phyloP scores from a whole-genome alignment of 1,140 invertebrate genomes.

The Dysdera silvatica region DNA sequence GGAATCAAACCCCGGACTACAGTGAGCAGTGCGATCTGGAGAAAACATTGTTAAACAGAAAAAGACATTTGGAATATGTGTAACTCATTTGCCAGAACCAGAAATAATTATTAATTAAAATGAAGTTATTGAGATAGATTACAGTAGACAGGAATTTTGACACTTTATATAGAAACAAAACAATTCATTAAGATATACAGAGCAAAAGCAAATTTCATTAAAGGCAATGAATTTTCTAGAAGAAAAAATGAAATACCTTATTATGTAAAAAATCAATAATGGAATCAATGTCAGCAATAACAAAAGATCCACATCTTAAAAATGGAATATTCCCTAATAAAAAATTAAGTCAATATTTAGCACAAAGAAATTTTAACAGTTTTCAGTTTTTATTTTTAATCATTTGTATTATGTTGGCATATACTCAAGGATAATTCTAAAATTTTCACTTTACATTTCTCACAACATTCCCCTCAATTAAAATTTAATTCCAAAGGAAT shows the following conservation, averaged over 20 bases:
- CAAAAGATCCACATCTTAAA: slow-evolving; percentile 75
- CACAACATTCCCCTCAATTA: no score
- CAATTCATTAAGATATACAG: neutral
- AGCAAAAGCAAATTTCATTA: neutral
- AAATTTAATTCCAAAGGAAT: no score
- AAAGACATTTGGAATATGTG: neutral
- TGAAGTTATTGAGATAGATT: neutral
- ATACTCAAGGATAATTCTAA: no score
- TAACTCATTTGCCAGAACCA: neutral
- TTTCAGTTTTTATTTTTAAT: no score
- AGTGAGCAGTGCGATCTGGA: no score
- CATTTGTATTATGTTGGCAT: no score
- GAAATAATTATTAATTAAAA: neutral
- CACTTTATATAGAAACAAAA: neutral
- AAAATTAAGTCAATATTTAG: no score
- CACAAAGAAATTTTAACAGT: no score
- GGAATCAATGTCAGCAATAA: slow-evolving; percentile 81
- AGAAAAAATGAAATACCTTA: slow-evolving; percentile 51
- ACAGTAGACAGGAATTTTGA: neutral
- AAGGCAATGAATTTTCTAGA: neutral
- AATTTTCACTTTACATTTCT: no score
- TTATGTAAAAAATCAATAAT: slow-evolving; percentile 79
- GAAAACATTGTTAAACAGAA: no score
- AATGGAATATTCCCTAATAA: slow-evolving; percentile 72
- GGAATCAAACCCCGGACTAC: no score